phyloP scores from a whole-genome alignment of 2,797 vertebrate species.

The Rousettus madagascariensis region DNA sequence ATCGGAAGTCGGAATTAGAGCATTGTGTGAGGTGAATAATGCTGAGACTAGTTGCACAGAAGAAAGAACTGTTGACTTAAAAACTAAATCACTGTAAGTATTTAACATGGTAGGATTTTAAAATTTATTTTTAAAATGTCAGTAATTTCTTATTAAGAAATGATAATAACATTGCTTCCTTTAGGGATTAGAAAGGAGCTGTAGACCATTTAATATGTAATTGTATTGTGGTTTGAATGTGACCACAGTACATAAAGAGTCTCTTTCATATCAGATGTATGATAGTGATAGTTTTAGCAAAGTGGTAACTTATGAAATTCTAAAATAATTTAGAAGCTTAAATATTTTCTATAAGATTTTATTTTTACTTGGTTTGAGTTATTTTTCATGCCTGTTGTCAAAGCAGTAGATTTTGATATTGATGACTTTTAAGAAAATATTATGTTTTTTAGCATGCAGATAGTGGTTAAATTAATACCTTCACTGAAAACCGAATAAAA shows the following conservation, averaged over 20 bases:
- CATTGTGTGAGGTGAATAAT: conserved; percentile 1
- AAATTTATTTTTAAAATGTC: not conserved
- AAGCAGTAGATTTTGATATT: conserved; percentile 23
- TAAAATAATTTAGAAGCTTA: conserved; percentile 10
- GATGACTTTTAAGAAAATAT: not conserved
- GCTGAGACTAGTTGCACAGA: conserved; percentile 41
- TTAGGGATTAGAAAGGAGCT: not conserved
- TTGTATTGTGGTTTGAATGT: not conserved
- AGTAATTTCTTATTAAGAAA: not conserved
- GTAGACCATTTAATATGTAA: not conserved
- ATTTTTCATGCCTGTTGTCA: not conserved
- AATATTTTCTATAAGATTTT: conserved; percentile 12
- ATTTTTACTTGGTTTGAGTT: not conserved
- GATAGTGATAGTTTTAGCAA: not conserved
- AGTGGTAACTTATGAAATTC: not conserved
- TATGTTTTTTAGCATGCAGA: not conserved
- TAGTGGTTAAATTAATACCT: not conserved
- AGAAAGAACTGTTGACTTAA: conserved; percentile 46
- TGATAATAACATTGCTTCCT: not conserved
- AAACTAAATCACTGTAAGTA: conserved; percentile 79
- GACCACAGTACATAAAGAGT: not conserved
- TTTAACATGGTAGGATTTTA: conserved; percentile 38
- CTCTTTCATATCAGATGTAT: not conserved
- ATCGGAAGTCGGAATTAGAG: conserved; percentile 27
- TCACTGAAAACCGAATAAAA: not conserved